Conservation (phyloP, 2,113 vertebrate genomes). For the Etheostoma spectabile region DNA sequence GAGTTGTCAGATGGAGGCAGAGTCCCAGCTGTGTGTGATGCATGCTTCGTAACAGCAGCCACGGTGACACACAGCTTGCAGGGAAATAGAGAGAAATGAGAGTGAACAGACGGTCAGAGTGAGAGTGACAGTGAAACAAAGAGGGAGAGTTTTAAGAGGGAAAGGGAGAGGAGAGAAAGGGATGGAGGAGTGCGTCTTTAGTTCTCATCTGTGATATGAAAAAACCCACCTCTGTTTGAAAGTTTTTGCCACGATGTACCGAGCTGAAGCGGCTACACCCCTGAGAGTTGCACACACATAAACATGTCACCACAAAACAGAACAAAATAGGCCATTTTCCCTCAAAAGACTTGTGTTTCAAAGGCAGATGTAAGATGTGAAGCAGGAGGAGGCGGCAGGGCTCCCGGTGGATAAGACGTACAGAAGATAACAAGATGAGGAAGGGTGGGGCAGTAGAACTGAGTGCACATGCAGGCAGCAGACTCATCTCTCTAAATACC, state of each 20-base stretch:
- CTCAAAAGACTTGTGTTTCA: slow-evolving; percentile 58
- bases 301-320: slow-evolving; percentile 58
- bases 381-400: slow-evolving; percentile 44
- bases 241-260: slow-evolving; percentile 32
- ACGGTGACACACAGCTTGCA: slow-evolving; percentile 13
- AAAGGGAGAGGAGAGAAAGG: slow-evolving; percentile 15
- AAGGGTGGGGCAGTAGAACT: not conserved
- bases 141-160: slow-evolving; percentile 12
- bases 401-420: slow-evolving; percentile 48
- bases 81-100: slow-evolving; percentile 35
- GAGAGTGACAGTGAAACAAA: slow-evolving; percentile 16
- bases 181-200: not conserved
- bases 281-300: slow-evolving; percentile 39
- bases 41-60: slow-evolving; percentile 1
- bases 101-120: slow-evolving; percentile 14
- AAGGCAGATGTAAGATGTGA: slow-evolving; percentile 53
- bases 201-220: slow-evolving; percentile 21
- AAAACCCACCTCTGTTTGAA: slow-evolving; percentile 46
- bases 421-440: slow-evolving; percentile 34
- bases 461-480: slow-evolving; percentile 25
- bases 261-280: slow-evolving; percentile 47
- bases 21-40: not conserved
- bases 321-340: slow-evolving; percentile 63
- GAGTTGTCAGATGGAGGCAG: slow-evolving; percentile 25
- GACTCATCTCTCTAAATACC: slow-evolving; percentile 57